Evolutionary conservation across 2,797 vertebrate genomes (phyloP).

Genomic region (Melopsittacus undulatus): DNA sequence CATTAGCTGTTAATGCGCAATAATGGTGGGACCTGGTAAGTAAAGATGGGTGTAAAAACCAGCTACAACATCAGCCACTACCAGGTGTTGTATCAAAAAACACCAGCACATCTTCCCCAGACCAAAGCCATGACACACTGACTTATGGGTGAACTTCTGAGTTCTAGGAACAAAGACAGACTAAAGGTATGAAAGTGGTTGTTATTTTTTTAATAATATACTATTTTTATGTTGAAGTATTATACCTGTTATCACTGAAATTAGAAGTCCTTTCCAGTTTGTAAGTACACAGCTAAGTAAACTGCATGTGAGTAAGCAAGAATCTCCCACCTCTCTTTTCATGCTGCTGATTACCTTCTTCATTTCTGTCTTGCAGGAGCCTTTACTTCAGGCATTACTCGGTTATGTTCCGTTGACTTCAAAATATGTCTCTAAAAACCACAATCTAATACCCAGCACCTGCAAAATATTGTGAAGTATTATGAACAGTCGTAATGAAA

Average conservation of each 20-base stretch:
- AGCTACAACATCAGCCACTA: background rate
- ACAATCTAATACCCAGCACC: constrained; percentile 71
- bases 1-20: background rate
- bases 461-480: constrained; percentile 74
- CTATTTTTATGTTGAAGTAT: background rate
- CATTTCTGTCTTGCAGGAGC: background rate
- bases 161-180: background rate
- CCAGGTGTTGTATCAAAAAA: background rate
- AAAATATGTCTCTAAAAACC: constrained; percentile 60
- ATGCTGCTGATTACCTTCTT: background rate
- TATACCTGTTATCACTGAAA: background rate
- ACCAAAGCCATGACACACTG: background rate
- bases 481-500: constrained; percentile 73
- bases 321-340: background rate
- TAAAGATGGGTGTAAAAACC: background rate
- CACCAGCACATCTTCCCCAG: background rate
- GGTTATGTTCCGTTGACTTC: constrained; percentile 54
- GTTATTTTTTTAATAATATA: background rate
- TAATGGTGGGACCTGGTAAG: background rate
- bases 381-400: constrained; percentile 46
- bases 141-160: background rate
- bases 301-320: background rate
- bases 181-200: background rate
- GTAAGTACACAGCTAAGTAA: background rate
- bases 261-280: background rate